Conservation (phyloP, 2,888 invertebrate species). For the Chymomyza amoena region DNA sequence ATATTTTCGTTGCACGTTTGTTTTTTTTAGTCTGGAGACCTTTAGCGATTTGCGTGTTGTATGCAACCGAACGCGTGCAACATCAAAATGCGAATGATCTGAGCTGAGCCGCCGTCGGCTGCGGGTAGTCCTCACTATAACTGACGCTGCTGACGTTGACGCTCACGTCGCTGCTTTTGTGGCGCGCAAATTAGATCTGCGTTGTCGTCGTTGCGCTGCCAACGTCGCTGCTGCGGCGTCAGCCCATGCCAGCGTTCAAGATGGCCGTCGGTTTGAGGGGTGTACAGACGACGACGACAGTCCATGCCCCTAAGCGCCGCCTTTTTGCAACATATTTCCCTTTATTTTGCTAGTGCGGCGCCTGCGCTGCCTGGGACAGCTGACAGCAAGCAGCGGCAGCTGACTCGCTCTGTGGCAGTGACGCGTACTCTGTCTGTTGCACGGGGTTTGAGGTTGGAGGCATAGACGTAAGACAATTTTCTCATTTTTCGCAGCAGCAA, state of each 20-base stretch:
- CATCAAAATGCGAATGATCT: constrained; percentile 76
- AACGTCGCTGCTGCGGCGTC: neutral
- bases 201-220: constrained; percentile 22
- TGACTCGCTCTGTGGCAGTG: constrained; percentile 11
- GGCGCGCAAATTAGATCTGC: constrained; percentile 39
- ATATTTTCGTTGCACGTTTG: too few relatives aligned
- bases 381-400: constrained; percentile 55
- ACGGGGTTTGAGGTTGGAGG: neutral
- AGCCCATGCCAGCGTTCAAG: neutral
- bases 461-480: constrained; percentile 75
- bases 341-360: constrained; percentile 55
- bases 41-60: constrained; percentile 6
- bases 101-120: constrained; percentile 42
- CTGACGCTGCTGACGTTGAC: constrained; percentile 4
- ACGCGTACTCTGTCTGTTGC: constrained; percentile 18
- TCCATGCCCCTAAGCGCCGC: constrained; percentile 65
- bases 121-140: neutral
- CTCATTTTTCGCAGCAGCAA: constrained; percentile 67
- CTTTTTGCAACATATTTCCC: constrained; percentile 63
- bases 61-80: constrained; percentile 67
- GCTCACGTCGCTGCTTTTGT: constrained; percentile 16
- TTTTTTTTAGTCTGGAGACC: neutral
- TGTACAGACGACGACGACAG: neutral
- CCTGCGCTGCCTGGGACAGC: constrained; percentile 59
- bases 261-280: constrained; percentile 9